Evolutionary conservation across 2,113 vertebrate species (phyloP).

Genomic region (Paradisaea rubra): DNA sequence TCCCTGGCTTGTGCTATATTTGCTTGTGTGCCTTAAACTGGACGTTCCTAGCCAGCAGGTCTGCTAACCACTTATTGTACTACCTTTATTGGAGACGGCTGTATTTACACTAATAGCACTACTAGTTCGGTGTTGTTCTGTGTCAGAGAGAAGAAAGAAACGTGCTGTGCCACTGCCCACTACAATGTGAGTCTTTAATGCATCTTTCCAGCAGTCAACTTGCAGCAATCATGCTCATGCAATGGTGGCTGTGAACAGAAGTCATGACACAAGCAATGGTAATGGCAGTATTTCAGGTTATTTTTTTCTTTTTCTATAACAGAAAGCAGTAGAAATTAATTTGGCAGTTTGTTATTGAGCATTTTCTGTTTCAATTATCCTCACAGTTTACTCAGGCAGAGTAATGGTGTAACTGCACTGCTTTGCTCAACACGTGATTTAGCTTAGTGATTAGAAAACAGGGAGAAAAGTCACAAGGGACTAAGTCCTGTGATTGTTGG

Average conservation of each 20-base stretch:
- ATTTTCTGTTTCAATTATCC: neutral
- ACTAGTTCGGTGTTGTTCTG: neutral
- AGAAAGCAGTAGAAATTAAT: neutral
- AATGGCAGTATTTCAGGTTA: neutral
- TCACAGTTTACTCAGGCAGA: neutral
- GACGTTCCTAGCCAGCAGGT: neutral
- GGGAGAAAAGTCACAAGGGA: neutral
- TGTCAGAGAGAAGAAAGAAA: neutral
- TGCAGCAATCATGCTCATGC: neutral
- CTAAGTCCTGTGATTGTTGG: neutral
- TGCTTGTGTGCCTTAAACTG: neutral
- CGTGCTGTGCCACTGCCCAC: neutral
- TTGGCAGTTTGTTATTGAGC: neutral
- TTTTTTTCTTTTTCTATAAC: neutral
- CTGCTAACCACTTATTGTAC: neutral
- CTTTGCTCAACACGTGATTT: neutral
- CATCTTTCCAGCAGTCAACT: neutral
- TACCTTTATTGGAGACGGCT: neutral
- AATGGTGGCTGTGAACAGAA: neutral
- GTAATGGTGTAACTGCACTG: neutral
- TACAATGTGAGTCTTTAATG: neutral
- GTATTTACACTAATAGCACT: neutral
- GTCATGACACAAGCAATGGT: neutral
- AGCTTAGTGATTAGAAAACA: neutral
- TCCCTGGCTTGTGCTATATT: neutral